Evolutionary conservation across 2,888 invertebrate genomes (phyloP).

Genomic region (Lochmaea capreae): DNA sequence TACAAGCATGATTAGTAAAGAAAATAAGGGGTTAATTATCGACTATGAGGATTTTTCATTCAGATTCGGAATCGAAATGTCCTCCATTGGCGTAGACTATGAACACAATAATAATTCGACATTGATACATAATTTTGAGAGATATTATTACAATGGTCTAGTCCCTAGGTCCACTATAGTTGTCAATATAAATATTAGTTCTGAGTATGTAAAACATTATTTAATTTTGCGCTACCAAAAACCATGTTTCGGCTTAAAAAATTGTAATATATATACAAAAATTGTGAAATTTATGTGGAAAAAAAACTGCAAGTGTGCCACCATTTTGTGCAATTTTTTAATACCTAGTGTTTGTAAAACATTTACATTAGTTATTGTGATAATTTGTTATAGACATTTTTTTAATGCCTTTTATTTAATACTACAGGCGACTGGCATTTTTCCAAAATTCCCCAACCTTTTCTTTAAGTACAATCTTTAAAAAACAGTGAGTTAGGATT

Average conservation of each 20-base stretch:
- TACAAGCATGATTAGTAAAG: too few relatives aligned
- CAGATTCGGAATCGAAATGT: too few relatives aligned
- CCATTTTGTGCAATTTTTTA: constrained; percentile 63
- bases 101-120: too few relatives aligned
- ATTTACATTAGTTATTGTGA: constrained; percentile 56
- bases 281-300: constrained; percentile 45
- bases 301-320: constrained; percentile 61
- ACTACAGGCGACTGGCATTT: constrained; percentile 30
- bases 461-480: too few relatives aligned
- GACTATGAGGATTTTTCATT: too few relatives aligned
- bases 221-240: constrained; percentile 2
- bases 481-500: too few relatives aligned
- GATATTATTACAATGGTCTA: background rate
- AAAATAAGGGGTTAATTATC: too few relatives aligned
- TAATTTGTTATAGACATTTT: constrained; percentile 57
- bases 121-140: background rate
- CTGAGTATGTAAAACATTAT: background rate
- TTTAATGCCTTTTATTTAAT: constrained; percentile 44
- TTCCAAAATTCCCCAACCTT: background rate
- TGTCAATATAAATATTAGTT: background rate
- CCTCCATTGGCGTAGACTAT: too few relatives aligned
- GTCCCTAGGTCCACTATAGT: background rate
- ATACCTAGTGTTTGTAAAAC: constrained; percentile 54
- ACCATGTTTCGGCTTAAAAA: constrained; percentile 50
- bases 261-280: constrained; percentile 47